A percentile compares a stretch with the other conserved stretches of the same genome.
Conservation (phyloP, 92 coral and sea anemone genomes). For the Porites cylindrica region DNA sequence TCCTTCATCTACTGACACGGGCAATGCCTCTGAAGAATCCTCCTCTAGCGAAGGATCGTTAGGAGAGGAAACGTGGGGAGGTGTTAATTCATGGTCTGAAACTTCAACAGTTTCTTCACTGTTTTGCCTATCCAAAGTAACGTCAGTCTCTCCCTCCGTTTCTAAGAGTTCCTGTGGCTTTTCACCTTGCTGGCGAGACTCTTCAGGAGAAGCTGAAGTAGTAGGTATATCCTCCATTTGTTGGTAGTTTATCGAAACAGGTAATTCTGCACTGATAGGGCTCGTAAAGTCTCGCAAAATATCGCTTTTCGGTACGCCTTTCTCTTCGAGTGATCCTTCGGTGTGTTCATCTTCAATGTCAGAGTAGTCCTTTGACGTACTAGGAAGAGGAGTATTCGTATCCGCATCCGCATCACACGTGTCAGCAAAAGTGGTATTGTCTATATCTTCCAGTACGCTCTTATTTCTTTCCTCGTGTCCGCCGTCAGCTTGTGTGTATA, state of each 20-base stretch:
- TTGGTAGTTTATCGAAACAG: neutral
- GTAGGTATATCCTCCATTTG: conserved; percentile 5
- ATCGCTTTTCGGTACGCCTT: neutral
- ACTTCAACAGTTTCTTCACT: neutral
- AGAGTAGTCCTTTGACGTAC: conserved; percentile 15
- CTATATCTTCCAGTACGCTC: conserved; percentile 7
- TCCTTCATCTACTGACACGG: neutral
- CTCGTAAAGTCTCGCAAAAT: conserved; percentile 6
- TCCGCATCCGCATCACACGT: neutral
- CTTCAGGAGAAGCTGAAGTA: neutral
- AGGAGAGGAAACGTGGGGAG: neutral
- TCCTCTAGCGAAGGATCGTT: neutral
- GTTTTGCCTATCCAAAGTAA: neutral
- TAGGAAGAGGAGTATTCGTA: neutral
- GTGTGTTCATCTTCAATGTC: conserved; percentile 10
- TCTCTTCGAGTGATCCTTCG: neutral
- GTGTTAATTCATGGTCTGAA: neutral
- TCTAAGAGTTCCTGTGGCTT: conserved; percentile 3
- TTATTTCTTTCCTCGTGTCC: neutral
- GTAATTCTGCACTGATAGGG: neutral
- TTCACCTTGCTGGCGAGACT: neutral
- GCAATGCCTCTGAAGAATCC: conserved; percentile 17
- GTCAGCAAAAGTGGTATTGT: neutral
- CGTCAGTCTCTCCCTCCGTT: neutral
- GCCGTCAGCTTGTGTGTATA: neutral